phyloP scores from a whole-genome alignment of 2,888 invertebrate genomes.

The Drosophila pseudotalamancana region DNA sequence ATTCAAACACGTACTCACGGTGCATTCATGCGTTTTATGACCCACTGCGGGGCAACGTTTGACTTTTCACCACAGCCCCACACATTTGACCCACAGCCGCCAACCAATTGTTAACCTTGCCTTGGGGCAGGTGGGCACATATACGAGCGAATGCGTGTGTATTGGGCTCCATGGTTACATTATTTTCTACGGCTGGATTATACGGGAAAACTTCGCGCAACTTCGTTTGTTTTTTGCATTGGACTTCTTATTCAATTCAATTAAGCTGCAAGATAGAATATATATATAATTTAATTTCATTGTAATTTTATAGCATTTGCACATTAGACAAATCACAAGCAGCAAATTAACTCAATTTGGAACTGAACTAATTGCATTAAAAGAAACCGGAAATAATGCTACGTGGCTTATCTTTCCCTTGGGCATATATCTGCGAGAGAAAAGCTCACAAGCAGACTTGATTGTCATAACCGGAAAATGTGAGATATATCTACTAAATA shows the following conservation, averaged over 20 bases:
- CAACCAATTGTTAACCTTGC: conserved; percentile 21
- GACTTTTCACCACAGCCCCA: conserved; percentile 30
- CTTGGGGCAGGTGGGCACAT: conserved; percentile 4
- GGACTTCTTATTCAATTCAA: neutral
- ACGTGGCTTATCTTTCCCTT: conserved; percentile 18
- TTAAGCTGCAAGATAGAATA: too few relatives aligned
- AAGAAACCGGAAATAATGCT: neutral
- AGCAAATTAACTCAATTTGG: conserved; percentile 21
- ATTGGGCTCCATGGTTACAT: too few relatives aligned
- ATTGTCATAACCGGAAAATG: neutral
- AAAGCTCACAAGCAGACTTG: neutral
- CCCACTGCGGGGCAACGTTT: conserved; percentile 33
- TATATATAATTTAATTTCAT: too few relatives aligned
- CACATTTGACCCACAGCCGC: conserved; percentile 5
- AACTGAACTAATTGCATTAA: conserved; percentile 7
- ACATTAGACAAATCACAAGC: conserved; percentile 8
- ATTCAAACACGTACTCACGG: conserved; percentile 60
- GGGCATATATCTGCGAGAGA: neutral
- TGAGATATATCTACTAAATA: conserved; percentile 4
- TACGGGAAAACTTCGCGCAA: too few relatives aligned
- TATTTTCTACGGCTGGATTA: too few relatives aligned
- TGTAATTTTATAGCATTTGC: too few relatives aligned
- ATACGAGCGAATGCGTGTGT: neutral
- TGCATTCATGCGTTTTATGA: conserved; percentile 64
- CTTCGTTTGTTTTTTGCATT: too few relatives aligned